A percentile compares a stretch with the other conserved stretches of the same genome.
phyloP scores from a whole-genome alignment of 2,888 invertebrate genomes.

The Agyllia agylla region DNA sequence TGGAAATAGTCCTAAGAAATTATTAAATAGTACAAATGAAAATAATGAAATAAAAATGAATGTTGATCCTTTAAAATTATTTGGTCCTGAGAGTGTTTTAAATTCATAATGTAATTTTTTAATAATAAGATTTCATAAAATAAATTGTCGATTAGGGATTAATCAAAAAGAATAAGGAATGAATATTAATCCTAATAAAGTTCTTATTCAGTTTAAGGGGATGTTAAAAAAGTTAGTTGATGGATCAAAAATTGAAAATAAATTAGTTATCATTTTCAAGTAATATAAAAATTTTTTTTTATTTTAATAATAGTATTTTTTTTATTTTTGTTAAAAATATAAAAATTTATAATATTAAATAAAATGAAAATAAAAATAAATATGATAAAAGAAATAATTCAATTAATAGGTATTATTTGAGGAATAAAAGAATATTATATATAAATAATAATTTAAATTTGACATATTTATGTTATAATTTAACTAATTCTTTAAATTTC shows the following conservation, averaged over 20 bases:
- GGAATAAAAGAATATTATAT: too few species aligned
- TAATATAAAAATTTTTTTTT: too few species aligned
- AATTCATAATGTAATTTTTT: conserved; percentile 89
- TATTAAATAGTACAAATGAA: conserved; percentile 92
- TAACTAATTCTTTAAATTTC: conserved; percentile 90
- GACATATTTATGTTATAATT: conserved; percentile 91
- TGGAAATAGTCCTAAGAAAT: conserved; percentile 94
- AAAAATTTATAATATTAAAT: conserved; percentile 90
- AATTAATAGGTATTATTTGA: too few species aligned
- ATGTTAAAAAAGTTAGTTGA: conserved; percentile 88
- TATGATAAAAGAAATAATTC: conserved; percentile 83
- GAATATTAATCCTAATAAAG: conserved; percentile 87
- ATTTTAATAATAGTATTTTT: too few species aligned
- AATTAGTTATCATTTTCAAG: too few species aligned
- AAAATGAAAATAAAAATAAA: conserved; percentile 83
- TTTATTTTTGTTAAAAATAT: conserved; percentile 82
- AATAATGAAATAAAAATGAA: conserved; percentile 91
- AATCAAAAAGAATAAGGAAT: conserved; percentile 89
- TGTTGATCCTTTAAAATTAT: conserved; percentile 87
- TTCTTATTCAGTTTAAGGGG: conserved; percentile 92
- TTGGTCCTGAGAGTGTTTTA: conserved; percentile 88
- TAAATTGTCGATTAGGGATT: conserved; percentile 88
- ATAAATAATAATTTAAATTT: conserved; percentile 92
- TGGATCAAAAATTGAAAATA: too few species aligned
- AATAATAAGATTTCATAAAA: conserved; percentile 88